Evolutionary conservation across 2,888 invertebrate genomes (phyloP), one percentile per base, ranked within the genome.

Genomic region (Sinopyrophorus schimmeli): DNA sequence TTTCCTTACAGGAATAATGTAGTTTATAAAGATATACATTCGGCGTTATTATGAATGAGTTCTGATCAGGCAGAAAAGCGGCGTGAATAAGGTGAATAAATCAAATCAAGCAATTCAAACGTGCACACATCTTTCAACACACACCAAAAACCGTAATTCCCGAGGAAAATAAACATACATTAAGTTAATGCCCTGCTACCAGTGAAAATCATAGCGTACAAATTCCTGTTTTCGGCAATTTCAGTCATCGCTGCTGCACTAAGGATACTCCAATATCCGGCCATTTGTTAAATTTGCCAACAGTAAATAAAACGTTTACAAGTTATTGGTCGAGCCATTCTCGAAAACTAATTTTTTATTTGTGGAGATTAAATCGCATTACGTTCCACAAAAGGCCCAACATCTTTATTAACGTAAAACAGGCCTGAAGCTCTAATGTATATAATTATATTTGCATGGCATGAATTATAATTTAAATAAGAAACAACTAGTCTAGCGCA

Each of bases 241-340:
- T 44, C 40, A 32, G 26, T 35, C 20, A 39, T 44, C 20, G 31
- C 31, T 26, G 30, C 24, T 34, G 28, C 32, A 26, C 20, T 43
- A 31, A 47, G 46, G 46, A 47, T 47, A 51, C 37, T 47, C 42
- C 46, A 51, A 51, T 51, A 51, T 51, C 51, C 51, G 46, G 51
- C 28, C 40, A 41, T 51, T 51, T 51, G 51, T 47, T 51, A 51
- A 49, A 51, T 46, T 40, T 47, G 24, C 39, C 37, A 41, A 30
- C 23, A 28, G 47, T 40, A 46, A 51, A 40, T 46, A 50, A 46
- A 46, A 50, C 47, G 49, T 38, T 43, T 44, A 34, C 28, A 40
- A 46, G 30, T 51, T 51, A 46, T 46, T 46, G 43, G 41, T 35
- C 37, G 40, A 51, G 39, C 35, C 46, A 51, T 34, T 41, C 40